Conservation (phyloP, 2,797 vertebrate genomes). For the Coranthus polyacanthus region DNA sequence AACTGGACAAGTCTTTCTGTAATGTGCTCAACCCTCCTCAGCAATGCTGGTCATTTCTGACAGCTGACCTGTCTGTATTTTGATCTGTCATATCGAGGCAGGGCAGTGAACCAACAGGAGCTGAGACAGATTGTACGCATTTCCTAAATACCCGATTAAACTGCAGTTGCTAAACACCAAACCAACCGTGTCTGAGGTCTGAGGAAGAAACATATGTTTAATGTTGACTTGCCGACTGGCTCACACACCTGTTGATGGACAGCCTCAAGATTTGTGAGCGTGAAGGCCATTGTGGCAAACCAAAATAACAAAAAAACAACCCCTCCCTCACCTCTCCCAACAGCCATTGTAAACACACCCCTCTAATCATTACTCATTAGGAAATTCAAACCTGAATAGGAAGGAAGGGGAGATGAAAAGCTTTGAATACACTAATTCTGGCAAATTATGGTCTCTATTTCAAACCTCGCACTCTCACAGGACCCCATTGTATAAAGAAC, state of each 20-base stretch:
- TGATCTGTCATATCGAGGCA: slow-evolving; percentile 30
- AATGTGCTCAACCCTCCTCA: slow-evolving; percentile 51
- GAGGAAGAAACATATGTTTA: no score
- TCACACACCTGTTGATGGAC: slow-evolving; percentile 1
- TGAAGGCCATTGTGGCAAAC: not conserved
- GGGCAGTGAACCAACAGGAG: slow-evolving; percentile 20
- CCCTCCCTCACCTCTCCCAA: slow-evolving; percentile 29
- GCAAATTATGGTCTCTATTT: slow-evolving; percentile 68
- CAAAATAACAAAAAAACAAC: slow-evolving; percentile 35
- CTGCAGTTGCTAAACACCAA: slow-evolving; percentile 46
- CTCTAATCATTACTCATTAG: slow-evolving; percentile 53
- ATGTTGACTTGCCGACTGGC: not conserved
- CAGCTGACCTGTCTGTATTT: slow-evolving; percentile 65
- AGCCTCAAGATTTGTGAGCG: not conserved
- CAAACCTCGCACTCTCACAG: slow-evolving; percentile 45
- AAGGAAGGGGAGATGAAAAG: slow-evolving; percentile 50
- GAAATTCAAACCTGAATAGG: slow-evolving; percentile 44
- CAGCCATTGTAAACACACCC: slow-evolving; percentile 48
- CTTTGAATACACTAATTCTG: slow-evolving; percentile 64
- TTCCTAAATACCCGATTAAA: slow-evolving; percentile 49
- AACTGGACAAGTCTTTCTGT: slow-evolving; percentile 25
- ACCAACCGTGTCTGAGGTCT: not conserved
- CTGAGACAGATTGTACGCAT: slow-evolving; percentile 35
- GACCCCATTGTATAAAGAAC: slow-evolving; percentile 49
- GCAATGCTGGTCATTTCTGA: slow-evolving; percentile 56